phyloP scores from a whole-genome alignment of 2,113 vertebrate genomes.

The Scomber scombrus region DNA sequence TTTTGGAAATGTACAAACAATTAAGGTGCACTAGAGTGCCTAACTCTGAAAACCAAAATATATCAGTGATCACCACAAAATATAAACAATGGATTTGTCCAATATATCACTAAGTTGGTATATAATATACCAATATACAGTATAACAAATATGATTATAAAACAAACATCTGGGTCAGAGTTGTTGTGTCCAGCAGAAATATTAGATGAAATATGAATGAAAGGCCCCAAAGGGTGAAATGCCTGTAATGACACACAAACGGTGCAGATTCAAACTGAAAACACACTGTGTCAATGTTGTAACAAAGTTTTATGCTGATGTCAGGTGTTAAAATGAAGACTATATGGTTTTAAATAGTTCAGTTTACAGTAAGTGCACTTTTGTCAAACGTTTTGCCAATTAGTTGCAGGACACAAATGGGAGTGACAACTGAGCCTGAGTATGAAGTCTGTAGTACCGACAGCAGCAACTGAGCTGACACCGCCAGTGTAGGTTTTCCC shows the following conservation, averaged over 20 bases:
- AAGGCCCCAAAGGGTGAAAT: slow-evolving; percentile 34
- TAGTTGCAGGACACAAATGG: slow-evolving; percentile 10
- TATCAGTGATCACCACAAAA: slow-evolving; percentile 58
- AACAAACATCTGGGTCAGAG: slow-evolving; percentile 51
- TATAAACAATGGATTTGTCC: slow-evolving; percentile 47
- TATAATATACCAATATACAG: slow-evolving; percentile 45
- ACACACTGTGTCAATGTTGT: slow-evolving; percentile 8
- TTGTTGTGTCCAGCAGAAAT: slow-evolving; percentile 27
- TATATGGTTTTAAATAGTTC: background rate
- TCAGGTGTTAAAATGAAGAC: background rate
- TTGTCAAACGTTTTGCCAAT: slow-evolving; percentile 14
- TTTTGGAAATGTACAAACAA: slow-evolving; percentile 75
- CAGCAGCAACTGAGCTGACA: slow-evolving; percentile 29
- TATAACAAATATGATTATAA: slow-evolving; percentile 45
- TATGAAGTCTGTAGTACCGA: slow-evolving; percentile 7
- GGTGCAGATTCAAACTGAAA: slow-evolving; percentile 55
- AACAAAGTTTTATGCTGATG: slow-evolving; percentile 13
- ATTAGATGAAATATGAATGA: slow-evolving; percentile 29
- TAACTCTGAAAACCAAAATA: slow-evolving; percentile 36
- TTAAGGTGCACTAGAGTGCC: slow-evolving; percentile 83
- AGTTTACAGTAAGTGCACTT: slow-evolving; percentile 58
- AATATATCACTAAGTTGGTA: slow-evolving; percentile 49
- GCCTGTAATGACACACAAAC: slow-evolving; percentile 30
- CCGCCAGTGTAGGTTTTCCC: slow-evolving; percentile 45
- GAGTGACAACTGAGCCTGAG: background rate